Evolutionary conservation across 2,797 vertebrate species (phyloP).

Genomic region (Pangasius mekongensis): DNA sequence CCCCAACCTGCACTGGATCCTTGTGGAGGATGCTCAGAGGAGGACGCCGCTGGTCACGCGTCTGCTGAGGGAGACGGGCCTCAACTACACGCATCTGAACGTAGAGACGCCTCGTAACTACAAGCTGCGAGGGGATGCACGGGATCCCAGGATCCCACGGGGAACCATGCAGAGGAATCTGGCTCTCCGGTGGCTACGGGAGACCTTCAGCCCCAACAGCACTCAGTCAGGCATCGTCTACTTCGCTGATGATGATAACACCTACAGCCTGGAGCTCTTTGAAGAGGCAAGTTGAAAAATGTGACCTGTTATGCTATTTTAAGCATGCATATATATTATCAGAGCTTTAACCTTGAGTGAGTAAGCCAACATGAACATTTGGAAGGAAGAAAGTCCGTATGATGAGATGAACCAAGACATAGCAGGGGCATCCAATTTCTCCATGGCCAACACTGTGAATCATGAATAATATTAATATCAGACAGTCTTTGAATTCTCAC

Average conservation of each 20-base stretch:
- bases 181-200: slow-evolving; percentile 91
- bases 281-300: slow-evolving; percentile 83
- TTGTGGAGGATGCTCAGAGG: slow-evolving; percentile 93
- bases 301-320: not conserved
- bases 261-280: slow-evolving; percentile 96
- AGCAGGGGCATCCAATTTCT: not conserved
- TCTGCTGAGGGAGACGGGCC: slow-evolving; percentile 89
- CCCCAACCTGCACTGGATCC: slow-evolving; percentile 96
- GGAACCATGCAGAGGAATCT: slow-evolving; percentile 98
- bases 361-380: not conserved
- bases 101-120: slow-evolving; percentile 97
- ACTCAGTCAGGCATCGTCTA: slow-evolving; percentile 92
- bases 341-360: not conserved
- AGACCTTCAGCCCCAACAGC: slow-evolving; percentile 90
- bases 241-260: slow-evolving; percentile 95
- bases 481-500: not conserved
- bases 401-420: not conserved
- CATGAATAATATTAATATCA: not conserved
- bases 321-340: not conserved
- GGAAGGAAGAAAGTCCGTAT: not conserved
- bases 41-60: slow-evolving; percentile 88
- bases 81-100: slow-evolving; percentile 97
- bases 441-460: not conserved
- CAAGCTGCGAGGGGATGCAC: slow-evolving; percentile 90
- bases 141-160: slow-evolving; percentile 91